Evolutionary conservation across 92 coral and sea anemone species (phyloP).

Genomic region (Desmophyllum pertusum): DNA sequence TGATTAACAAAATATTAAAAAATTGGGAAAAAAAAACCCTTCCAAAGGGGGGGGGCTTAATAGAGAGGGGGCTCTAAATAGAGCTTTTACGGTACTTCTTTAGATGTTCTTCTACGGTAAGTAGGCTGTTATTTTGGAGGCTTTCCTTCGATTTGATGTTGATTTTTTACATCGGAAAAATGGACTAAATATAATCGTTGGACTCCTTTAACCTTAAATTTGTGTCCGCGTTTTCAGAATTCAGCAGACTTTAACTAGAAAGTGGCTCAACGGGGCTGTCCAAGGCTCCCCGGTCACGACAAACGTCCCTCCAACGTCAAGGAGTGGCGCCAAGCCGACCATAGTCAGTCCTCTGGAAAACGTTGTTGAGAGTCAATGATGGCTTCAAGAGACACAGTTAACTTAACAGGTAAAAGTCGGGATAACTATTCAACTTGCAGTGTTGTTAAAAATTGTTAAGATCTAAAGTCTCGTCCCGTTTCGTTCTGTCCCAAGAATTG

Average conservation of each 20-base stretch:
- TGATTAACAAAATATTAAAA: too few species aligned
- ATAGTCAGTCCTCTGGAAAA: slow-evolving; percentile 73
- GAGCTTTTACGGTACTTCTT: too few species aligned
- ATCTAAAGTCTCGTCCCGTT: neutral
- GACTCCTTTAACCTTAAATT: neutral
- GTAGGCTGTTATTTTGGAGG: too few species aligned
- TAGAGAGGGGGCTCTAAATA: too few species aligned
- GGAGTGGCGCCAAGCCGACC: slow-evolving; percentile 78
- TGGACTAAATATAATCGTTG: too few species aligned
- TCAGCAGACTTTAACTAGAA: slow-evolving; percentile 39
- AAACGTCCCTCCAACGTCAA: slow-evolving; percentile 5
- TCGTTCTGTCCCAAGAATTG: neutral
- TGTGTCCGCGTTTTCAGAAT: slow-evolving; percentile 28
- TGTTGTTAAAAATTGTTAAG: too few species aligned
- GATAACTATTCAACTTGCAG: neutral
- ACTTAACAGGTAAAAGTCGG: slow-evolving; percentile 27
- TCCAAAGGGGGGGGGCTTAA: too few species aligned
- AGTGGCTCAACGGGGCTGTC: slow-evolving; percentile 30
- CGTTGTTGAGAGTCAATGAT: slow-evolving; percentile 73
- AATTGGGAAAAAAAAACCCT: too few species aligned
- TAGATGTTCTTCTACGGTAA: too few species aligned
- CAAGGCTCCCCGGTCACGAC: slow-evolving; percentile 37
- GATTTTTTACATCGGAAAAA: too few species aligned
- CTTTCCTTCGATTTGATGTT: too few species aligned
- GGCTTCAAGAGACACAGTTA: slow-evolving; percentile 89